Base-by-base conservation (phyloP, 2,113 vertebrate species). In the Cololabis saira region DNA sequence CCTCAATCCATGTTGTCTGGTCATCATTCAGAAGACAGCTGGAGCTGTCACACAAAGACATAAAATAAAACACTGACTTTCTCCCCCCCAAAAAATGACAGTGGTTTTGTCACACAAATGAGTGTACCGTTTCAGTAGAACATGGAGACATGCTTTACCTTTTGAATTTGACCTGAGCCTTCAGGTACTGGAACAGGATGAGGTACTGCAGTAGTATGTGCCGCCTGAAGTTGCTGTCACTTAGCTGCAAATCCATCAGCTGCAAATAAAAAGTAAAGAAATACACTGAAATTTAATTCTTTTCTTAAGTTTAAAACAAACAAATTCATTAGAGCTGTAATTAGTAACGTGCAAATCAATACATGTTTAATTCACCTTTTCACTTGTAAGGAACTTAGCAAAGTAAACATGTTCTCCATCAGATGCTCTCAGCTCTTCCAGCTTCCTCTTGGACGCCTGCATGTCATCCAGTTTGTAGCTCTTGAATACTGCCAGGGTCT, bases 151-250 rank as follows among this genome's bases (percentile, higher is more conserved):
- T 3, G 44, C 16, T 37, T 93, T 86, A 98, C 98, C 97, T 99
- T 93, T 98, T 99, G 90, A 99, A 99, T 84, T 99, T 99, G 82
- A 99, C 97, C 73, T 99, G 97, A 30, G 97, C 97, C 78, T 96
- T 98, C 63, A 99, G 92, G 86, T 98, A 99, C 70, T 99, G 98
- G 87, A 99, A 99, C 21, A 98, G 93, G 92, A 99, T 97, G 51
- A 99, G 94, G 87, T 99, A 98, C 76, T 99, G 98, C 86, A 99
- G 85, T 13, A 99, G 90, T 80, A 99, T 98, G 87, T 99, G 98
- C 16, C 98, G 95, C 18, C 97, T 93, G 80, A 99, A 99, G 86
- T 99, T 99, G 85, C 98, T 96, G 91, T 99, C 98, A 21, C 97
- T 99, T 77, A 99, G 90, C 78, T 99, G 97, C 80, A 99, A 90